Base-by-base conservation (phyloP, 1,140 invertebrate species). In the Aplysia californica region DNA sequence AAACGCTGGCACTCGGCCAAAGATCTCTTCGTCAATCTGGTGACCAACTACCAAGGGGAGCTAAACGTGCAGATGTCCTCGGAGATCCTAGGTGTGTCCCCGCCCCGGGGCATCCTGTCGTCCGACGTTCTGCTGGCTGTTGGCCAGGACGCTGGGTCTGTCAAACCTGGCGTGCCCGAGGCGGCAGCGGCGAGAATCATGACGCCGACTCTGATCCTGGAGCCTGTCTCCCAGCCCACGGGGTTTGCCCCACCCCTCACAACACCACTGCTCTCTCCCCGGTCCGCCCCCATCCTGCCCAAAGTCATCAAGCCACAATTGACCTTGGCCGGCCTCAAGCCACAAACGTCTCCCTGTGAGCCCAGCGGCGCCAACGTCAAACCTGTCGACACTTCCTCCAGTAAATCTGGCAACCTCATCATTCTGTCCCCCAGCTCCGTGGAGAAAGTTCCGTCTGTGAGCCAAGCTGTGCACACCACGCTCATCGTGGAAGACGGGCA, bases 1-100 rank as follows among this genome's bases (percentile, higher is more conserved):
- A 80, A 84, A 75, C 64, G 80, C 31, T 77, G 73, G 5, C 56
- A 77, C 26, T 76, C 78, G 23, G 79, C 81, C 15, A 44, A 82
- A 39, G 65, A 72, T 26, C 38, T 75, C 18, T 20, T 71, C 41
- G 68, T 56, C 31, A 35, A 66, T 67, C 75, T 76, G 59, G 68
- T 59, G 26, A 69, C 39, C 21, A 73, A 33, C 23, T 75, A 64
- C n/a, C 61, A 75, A 55, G 71, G 71, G 35, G 65, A 69, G 20
- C 36, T 50, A 21, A 69, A 50, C 41, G 36, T 70, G n/a, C 59
- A 41, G 20, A 26, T 76, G 56, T 50, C 78, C 26, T 66, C 61
- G 70, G 44, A 78, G 36, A 10, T 74, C 56, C 66, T 73, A 23
- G 50, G 72, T 21, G 29, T 73, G 20, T 64, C 64, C 35, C n/a